phyloP scores from a whole-genome alignment of 2,797 vertebrate species.

The Catamblyrhynchus diadema region DNA sequence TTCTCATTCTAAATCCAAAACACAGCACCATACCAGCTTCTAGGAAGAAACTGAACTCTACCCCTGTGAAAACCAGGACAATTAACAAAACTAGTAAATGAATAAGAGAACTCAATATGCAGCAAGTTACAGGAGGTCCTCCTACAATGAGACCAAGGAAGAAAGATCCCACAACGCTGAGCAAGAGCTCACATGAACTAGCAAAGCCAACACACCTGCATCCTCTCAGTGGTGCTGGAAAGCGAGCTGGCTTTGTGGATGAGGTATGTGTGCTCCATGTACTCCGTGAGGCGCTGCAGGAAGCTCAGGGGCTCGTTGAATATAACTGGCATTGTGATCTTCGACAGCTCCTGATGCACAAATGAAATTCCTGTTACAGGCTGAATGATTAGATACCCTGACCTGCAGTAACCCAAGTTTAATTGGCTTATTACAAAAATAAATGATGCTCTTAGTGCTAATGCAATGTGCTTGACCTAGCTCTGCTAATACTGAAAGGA shows the following conservation, averaged over 20 bases:
- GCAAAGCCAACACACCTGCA: conserved; percentile 83
- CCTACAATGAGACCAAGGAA: neutral
- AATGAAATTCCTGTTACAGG: conserved; percentile 3
- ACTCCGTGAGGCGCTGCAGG: conserved; percentile 92
- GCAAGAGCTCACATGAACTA: neutral
- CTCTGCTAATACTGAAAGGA: neutral
- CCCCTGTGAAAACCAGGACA: neutral
- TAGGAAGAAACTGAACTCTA: neutral
- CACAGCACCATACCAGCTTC: neutral
- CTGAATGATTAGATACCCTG: neutral
- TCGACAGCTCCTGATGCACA: conserved; percentile 88
- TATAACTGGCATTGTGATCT: conserved; percentile 98
- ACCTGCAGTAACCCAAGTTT: neutral
- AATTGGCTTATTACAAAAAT: conserved; percentile 43
- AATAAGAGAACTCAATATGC: neutral
- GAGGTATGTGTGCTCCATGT: conserved; percentile 99
- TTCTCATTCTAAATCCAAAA: neutral
- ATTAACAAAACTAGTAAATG: neutral
- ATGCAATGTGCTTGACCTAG: neutral
- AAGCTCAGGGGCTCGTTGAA: conserved; percentile 98
- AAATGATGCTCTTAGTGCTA: conserved; percentile 13
- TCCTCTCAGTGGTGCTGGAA: conserved; percentile 87
- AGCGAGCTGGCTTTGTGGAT: conserved; percentile 91
- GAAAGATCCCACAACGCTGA: neutral
- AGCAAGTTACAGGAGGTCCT: neutral